Evolutionary conservation across 2,888 invertebrate genomes (phyloP), one percentile per base, ranked within the genome.

Genomic region (Meiosimyza decipiens): DNA sequence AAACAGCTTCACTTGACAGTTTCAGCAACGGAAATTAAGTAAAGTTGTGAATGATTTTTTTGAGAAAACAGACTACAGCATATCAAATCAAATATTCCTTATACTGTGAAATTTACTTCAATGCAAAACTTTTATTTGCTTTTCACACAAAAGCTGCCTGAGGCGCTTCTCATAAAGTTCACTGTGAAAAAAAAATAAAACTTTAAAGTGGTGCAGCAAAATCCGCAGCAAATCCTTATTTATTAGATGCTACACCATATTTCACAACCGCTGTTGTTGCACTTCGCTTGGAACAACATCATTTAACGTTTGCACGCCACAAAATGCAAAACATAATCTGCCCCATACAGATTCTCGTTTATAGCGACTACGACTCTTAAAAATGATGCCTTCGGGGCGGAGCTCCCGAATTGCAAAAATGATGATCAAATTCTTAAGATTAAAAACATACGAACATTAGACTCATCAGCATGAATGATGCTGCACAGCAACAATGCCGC

Each of bases 371-470:
- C 13, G n/a, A 22, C 68, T 54, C 40, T 63, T 63, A 40, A 47
- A 67, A 62, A 63, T 54, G 40, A 83, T 81, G 82, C 84, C 85
- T 84, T 80, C 82, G 83, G 85, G 85, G 85, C 84, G 85, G 85
- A 85, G 85, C 85, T 85, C 83, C 85, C 85, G 85, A 84, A 85
- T 85, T 85, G 84, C 84, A 81, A 82, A 83, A 82, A 49, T 33
- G 70, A 63, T 70, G 64, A 64, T 47, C 47, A 70, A 57, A 54
- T 47, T 54, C 22, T 47, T 33, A 54, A 62, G 70, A 70, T 70
- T 63, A 70, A 49, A 62, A 13, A 4, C 28, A 28, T 12, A 40
- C 33, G 9, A 11, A n/a, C 47, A 15, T 15, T 22, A 52, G 54
- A 62, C 70, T 62, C 70, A 70, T 63, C 62, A 70, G 47, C 63